Evolutionary conservation across 2,113 vertebrate species (phyloP).

Genomic region (Siphamia tubifer): DNA sequence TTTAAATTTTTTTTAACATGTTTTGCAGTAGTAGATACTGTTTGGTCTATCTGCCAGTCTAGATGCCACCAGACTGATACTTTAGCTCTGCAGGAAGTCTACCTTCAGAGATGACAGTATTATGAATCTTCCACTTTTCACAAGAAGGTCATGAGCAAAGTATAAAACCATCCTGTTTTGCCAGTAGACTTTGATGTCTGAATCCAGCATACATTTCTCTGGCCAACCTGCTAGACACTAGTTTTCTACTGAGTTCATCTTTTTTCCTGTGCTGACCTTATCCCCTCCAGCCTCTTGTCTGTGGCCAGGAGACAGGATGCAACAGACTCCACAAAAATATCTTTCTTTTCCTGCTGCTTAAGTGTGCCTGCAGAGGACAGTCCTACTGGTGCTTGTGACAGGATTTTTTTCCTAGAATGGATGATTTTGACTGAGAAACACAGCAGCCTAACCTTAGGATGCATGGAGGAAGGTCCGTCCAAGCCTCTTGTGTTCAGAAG

Average conservation of each 20-base stretch:
- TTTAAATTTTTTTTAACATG: too few relatives aligned
- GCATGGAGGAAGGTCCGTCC: neutral
- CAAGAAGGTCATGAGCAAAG: neutral
- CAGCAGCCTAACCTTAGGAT: slow-evolving; percentile 2
- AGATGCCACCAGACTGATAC: slow-evolving; percentile 18
- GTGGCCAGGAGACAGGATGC: neutral
- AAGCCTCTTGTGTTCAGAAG: neutral
- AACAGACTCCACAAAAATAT: neutral
- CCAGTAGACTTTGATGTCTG: neutral
- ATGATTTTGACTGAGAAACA: neutral
- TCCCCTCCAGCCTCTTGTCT: neutral
- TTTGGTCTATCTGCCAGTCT: neutral
- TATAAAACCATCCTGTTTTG: neutral
- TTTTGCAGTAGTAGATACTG: neutral
- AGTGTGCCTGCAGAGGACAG: neutral
- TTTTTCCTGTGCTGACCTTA: too few relatives aligned
- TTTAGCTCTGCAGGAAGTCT: slow-evolving; percentile 6
- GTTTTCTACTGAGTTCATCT: neutral
- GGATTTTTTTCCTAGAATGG: slow-evolving; percentile 11
- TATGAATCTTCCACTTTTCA: slow-evolving; percentile 5
- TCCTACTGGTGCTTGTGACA: neutral
- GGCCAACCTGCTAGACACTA: neutral
- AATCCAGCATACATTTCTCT: neutral
- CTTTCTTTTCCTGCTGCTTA: slow-evolving; percentile 13
- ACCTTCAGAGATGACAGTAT: neutral